Conservation (phyloP, 2,888 invertebrate species). For the Xanthia togata region DNA sequence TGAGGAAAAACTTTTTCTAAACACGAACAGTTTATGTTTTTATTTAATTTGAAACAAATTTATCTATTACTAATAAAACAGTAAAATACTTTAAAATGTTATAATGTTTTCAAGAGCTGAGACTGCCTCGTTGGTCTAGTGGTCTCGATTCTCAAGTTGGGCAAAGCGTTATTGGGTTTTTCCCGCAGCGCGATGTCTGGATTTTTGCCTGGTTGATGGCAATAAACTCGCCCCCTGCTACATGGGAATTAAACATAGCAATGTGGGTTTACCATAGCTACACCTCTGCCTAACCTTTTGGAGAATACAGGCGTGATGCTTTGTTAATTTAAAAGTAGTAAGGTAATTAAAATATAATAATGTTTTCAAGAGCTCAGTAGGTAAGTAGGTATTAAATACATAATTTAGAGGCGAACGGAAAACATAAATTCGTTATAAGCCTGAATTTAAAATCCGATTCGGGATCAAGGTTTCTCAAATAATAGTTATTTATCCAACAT, state of each 20-base stretch:
- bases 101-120: neutral
- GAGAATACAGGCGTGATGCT: neutral
- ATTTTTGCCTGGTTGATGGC: neutral
- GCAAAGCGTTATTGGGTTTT: neutral
- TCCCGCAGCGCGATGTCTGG: neutral
- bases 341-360: neutral
- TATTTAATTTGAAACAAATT: conserved; percentile 32
- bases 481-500: too few species aligned
- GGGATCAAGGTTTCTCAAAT: conserved; percentile 33
- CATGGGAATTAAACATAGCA: neutral
- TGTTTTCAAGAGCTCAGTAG: neutral
- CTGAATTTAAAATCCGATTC: conserved; percentile 39
- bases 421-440: conserved; percentile 21
- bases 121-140: neutral
- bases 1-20: conserved; percentile 26
- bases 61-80: neutral
- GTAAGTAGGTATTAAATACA: neutral
- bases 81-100: neutral
- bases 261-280: neutral
- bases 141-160: neutral
- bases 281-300: neutral
- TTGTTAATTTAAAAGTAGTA: neutral
- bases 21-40: conserved; percentile 21
- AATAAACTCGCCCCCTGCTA: neutral
- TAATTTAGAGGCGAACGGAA: conserved; percentile 18